Evolutionary conservation across 2,888 invertebrate genomes (phyloP), one percentile per base, ranked within the genome.

Genomic region (Alviniconcha strummeri): DNA sequence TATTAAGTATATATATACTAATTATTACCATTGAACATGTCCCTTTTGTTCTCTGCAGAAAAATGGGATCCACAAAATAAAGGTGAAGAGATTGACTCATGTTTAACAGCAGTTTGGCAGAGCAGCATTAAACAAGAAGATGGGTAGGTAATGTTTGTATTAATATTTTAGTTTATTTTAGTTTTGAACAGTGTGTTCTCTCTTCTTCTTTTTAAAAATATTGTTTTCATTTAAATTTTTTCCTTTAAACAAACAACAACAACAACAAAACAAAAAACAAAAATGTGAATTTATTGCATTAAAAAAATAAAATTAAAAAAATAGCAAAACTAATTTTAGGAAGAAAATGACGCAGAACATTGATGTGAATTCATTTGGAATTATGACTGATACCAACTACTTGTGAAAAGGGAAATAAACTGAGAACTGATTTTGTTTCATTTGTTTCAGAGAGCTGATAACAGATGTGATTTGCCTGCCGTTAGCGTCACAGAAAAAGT

Each of bases 371-470:
- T 36, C 3, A 3, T 36, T 36, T 36, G 36, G 36, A 36, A 36
- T 36, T 36, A 36, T 36, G 36, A 36, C 36, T 36, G 36, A 36
- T 36, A 36, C 3, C 3, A 36, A 3, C 3, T 36, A 36, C 3
- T 36, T 36, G 36, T 36, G 36, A 36, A 36, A 36, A 36, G 36
- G 36, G 3, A 36, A 36, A 36, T 36, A 3, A 36, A 3, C 36
- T 36, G 36, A 36, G 36, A 36, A 36, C 36, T 36, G 36, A 36
- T 60, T 60, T 60, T 69, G 17, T n/a, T 69, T 69, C 69, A 6
- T 52, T 84, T 84, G 75, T 88, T 88, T 17, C 90, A 94, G 96
- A 95, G 85, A 96, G 89, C 87, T 87, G 83, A 89, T 93, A 5
- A 92, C 92, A 56, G 90, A 91, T 60, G 78, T 93, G 17, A 79